A percentile compares a stretch with the other conserved stretches of the same genome.
Conservation (phyloP, 1,140 invertebrate genomes). For the Hylaeus anthracinus region DNA sequence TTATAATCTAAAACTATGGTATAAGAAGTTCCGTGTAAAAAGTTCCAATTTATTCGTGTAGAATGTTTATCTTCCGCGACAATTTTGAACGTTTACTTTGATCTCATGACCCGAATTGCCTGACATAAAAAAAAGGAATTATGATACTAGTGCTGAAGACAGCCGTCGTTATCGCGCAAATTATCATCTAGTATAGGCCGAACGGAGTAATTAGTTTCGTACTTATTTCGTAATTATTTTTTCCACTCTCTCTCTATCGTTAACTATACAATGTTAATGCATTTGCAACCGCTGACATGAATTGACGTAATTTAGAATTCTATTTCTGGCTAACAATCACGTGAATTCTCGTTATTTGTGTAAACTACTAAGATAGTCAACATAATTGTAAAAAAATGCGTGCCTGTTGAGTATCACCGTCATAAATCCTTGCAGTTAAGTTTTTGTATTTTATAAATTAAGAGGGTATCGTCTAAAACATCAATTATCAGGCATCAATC, state of each 20-base stretch:
- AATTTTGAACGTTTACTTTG: constrained; percentile 22
- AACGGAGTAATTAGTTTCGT: constrained; percentile 4
- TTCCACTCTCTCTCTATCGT: background rate
- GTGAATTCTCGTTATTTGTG: too few relatives aligned
- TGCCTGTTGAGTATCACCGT: too few relatives aligned
- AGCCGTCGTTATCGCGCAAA: constrained; percentile 16
- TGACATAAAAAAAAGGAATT: background rate
- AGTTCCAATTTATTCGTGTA: background rate
- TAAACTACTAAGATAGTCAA: too few relatives aligned
- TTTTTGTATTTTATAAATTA: too few relatives aligned
- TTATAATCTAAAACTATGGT: background rate
- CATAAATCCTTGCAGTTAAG: too few relatives aligned
- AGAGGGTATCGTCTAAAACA: too few relatives aligned
- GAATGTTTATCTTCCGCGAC: constrained; percentile 4
- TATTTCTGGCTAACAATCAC: too few relatives aligned
- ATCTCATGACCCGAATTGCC: constrained; percentile 27
- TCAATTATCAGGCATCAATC: too few relatives aligned
- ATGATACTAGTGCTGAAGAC: background rate
- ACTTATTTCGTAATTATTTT: too few relatives aligned
- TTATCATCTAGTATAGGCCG: constrained; percentile 12
- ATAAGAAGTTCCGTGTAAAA: background rate
- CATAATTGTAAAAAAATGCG: too few relatives aligned
- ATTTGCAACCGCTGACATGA: too few relatives aligned
- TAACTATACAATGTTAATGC: background rate
- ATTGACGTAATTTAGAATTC: too few relatives aligned